phyloP scores from a whole-genome alignment of 2,113 vertebrate species.

The Varanus komodoensis region DNA sequence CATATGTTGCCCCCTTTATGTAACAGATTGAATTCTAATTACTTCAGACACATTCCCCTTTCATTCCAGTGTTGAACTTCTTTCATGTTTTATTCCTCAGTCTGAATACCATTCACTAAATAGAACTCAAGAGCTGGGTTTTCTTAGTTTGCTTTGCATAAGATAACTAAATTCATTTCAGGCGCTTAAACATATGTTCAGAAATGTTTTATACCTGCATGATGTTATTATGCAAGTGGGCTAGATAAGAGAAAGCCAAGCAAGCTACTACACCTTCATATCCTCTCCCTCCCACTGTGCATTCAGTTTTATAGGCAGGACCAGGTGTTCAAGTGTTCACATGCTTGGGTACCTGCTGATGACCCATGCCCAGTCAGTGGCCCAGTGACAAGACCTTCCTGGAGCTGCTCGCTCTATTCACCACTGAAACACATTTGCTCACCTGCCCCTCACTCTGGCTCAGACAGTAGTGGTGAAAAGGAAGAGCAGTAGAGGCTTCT shows the following conservation, averaged over 20 bases:
- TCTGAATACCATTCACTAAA: slow-evolving; percentile 58
- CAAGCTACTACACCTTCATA: background rate
- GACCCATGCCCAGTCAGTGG: no score
- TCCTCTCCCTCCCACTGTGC: background rate
- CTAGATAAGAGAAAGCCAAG: background rate
- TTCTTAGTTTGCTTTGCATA: slow-evolving; percentile 67
- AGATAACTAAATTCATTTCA: slow-evolving; percentile 69
- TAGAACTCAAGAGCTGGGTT: slow-evolving; percentile 17
- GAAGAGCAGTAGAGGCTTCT: no score
- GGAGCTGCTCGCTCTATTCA: no score
- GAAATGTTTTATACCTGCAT: slow-evolving; percentile 52
- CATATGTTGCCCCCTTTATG: slow-evolving; percentile 48
- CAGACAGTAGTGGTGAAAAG: no score
- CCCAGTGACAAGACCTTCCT: no score
- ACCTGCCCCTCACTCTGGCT: no score
- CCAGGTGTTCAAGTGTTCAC: no score
- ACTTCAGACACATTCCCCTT: background rate
- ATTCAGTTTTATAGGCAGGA: background rate
- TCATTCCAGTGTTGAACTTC: slow-evolving; percentile 37
- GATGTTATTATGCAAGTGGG: slow-evolving; percentile 30
- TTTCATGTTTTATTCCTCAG: slow-evolving; percentile 57
- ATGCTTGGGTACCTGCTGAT: no score
- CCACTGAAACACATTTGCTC: no score
- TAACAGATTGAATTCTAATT: slow-evolving; percentile 34
- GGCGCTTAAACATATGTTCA: slow-evolving; percentile 59